Evolutionary conservation across 2,797 vertebrate species (phyloP).

Genomic region (Protosalanx chinensis): DNA sequence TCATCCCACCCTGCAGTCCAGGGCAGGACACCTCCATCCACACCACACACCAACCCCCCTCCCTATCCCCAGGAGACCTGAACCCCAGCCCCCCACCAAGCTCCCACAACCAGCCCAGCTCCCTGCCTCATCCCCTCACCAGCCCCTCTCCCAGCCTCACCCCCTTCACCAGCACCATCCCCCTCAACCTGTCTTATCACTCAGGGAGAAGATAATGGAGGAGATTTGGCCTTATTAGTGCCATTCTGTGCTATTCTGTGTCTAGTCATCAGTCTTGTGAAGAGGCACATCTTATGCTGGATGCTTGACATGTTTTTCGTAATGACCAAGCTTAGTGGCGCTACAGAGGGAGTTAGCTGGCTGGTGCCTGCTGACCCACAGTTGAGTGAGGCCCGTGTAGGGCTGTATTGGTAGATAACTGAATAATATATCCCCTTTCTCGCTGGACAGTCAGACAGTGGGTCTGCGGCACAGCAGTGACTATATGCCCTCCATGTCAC

Average conservation of each 20-base stretch:
- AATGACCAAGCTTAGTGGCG: slow-evolving; percentile 40
- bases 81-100: neutral
- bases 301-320: slow-evolving; percentile 66
- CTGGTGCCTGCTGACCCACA: slow-evolving; percentile 14
- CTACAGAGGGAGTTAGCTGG: slow-evolving; percentile 35
- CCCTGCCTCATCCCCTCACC: slow-evolving; percentile 2
- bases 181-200: slow-evolving; percentile 52
- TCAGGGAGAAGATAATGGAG: slow-evolving; percentile 68
- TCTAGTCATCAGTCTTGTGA: slow-evolving; percentile 57
- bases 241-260: slow-evolving; percentile 63
- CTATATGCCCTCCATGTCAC: no score
- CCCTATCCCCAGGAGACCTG: neutral
- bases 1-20: slow-evolving; percentile 14
- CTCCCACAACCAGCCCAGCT: neutral
- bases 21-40: slow-evolving; percentile 25
- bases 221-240: slow-evolving; percentile 69
- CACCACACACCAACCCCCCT: neutral
- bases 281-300: slow-evolving; percentile 39
- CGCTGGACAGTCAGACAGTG: no score
- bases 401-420: no score
- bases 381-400: slow-evolving; percentile 22
- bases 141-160: no score
- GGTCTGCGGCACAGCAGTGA: no score
- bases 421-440: neutral
- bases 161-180: slow-evolving; percentile 24